phyloP scores from a whole-genome alignment of 2,113 vertebrate species.

The Stigmatopora nigra region DNA sequence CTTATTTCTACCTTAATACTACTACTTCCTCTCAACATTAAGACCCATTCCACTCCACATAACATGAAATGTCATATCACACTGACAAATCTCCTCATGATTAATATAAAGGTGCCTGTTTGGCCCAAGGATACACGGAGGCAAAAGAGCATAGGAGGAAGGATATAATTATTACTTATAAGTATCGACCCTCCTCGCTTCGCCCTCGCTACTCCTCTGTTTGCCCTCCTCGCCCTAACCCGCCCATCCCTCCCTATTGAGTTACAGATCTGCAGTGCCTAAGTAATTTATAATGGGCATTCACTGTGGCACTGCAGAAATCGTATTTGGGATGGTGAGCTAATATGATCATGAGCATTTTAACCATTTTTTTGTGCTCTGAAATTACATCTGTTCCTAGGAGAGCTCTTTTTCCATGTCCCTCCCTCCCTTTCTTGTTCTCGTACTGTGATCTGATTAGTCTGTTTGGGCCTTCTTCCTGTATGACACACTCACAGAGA shows the following conservation, averaged over 20 bases:
- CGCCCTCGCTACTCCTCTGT: constrained; percentile 50
- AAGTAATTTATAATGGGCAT: constrained; percentile 82
- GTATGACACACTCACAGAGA: constrained; percentile 25
- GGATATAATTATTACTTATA: constrained; percentile 77
- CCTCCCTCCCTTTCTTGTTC: constrained; percentile 22
- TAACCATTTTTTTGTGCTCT: constrained; percentile 63
- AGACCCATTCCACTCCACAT: constrained; percentile 37
- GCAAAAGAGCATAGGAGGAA: constrained; percentile 54
- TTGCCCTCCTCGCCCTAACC: constrained; percentile 49
- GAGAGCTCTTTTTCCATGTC: constrained; percentile 54
- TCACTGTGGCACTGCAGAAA: constrained; percentile 81
- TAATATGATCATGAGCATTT: constrained; percentile 81
- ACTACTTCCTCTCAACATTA: constrained; percentile 54
- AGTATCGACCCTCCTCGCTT: constrained; percentile 62
- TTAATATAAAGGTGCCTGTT: constrained; percentile 60
- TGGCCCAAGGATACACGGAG: constrained; percentile 50
- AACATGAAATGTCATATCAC: constrained; percentile 65
- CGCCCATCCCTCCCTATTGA: constrained; percentile 69
- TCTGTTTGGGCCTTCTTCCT: constrained; percentile 63
- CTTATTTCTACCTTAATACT: constrained; percentile 38
- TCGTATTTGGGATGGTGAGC: constrained; percentile 77
- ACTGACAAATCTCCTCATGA: constrained; percentile 61
- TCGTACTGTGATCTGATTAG: constrained; percentile 67
- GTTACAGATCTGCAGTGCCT: constrained; percentile 75
- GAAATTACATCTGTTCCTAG: constrained; percentile 72